Evolutionary conservation across 2,888 invertebrate species (phyloP).

Genomic region (Mesorhabditis sp.): DNA sequence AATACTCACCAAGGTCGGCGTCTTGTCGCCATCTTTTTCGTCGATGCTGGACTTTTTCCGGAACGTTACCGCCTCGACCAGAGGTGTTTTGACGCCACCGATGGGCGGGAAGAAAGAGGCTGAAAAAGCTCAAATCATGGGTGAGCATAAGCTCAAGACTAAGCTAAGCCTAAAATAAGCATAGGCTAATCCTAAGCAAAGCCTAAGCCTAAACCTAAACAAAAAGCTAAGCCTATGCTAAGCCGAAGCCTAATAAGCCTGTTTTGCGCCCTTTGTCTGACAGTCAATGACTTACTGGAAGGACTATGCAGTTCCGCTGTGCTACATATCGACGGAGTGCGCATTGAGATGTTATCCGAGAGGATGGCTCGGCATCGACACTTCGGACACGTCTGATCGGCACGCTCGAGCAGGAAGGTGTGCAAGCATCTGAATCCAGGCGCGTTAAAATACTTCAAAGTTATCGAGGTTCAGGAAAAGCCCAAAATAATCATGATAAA

Average conservation of each 20-base stretch:
- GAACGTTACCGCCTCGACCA: constrained; percentile 21
- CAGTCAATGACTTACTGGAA: constrained; percentile 22
- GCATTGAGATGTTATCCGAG: constrained; percentile 44
- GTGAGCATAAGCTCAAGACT: neutral
- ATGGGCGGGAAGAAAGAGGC: constrained; percentile 26
- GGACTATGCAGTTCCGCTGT: constrained; percentile 36
- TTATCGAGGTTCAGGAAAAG: neutral
- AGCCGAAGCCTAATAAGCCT: constrained; percentile 2
- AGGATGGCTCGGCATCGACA: constrained; percentile 51
- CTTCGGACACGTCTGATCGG: constrained; percentile 51
- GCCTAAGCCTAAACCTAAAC: neutral
- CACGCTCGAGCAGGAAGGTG: constrained; percentile 43
- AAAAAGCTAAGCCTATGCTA: neutral
- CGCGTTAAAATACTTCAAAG: neutral
- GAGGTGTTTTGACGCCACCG: constrained; percentile 35
- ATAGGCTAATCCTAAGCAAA: neutral
- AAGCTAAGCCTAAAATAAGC: neutral
- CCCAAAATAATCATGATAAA: too few species aligned
- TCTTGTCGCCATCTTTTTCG: neutral
- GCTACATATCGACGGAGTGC: constrained; percentile 40
- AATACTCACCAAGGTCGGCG: neutral
- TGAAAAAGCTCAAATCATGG: constrained; percentile 12
- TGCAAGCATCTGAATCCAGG: constrained; percentile 43
- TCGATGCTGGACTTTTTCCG: neutral
- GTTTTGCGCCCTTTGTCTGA: neutral